Conservation (phyloP, 2,888 invertebrate species). For the Leucozona laternaria region DNA sequence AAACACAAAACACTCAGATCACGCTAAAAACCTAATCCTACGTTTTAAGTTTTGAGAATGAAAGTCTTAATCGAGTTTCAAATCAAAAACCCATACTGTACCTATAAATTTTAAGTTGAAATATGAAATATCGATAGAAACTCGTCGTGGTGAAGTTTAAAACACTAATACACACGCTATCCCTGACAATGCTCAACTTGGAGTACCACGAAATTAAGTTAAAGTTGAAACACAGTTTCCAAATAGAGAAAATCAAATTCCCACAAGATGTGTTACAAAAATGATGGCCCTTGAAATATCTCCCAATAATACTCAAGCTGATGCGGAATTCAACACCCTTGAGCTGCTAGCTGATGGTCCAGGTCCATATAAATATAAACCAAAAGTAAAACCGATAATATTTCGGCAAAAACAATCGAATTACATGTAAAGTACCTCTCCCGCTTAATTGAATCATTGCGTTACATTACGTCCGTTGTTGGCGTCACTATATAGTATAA, state of each 20-base stretch:
- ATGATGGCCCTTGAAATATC: neutral
- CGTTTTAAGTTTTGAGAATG: too few relatives aligned
- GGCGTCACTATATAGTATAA: conserved; percentile 27
- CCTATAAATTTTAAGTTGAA: too few relatives aligned
- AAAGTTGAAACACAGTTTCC: neutral
- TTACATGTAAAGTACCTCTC: conserved; percentile 58
- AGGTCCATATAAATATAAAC: neutral
- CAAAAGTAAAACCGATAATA: conserved; percentile 34
- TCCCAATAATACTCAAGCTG: neutral
- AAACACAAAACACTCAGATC: too few relatives aligned
- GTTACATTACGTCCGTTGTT: conserved; percentile 60
- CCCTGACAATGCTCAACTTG: neutral
- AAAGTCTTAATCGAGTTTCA: too few relatives aligned
- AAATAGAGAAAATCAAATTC: neutral
- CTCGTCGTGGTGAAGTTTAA: too few relatives aligned
- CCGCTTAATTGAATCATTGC: conserved; percentile 74
- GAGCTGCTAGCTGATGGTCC: neutral
- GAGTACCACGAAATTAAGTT: neutral
- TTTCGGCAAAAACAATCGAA: conserved; percentile 58
- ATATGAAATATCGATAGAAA: too few relatives aligned
- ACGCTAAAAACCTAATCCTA: too few relatives aligned
- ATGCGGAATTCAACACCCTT: conserved; percentile 1
- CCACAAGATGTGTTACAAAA: neutral
- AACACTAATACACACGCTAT: neutral
- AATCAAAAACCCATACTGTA: too few relatives aligned